Percentiles rank a stretch among this genome's conserved stretches.
Evolutionary conservation across 2,113 vertebrate species (phyloP).

Genomic region (Romanogobio albipinnatus): DNA sequence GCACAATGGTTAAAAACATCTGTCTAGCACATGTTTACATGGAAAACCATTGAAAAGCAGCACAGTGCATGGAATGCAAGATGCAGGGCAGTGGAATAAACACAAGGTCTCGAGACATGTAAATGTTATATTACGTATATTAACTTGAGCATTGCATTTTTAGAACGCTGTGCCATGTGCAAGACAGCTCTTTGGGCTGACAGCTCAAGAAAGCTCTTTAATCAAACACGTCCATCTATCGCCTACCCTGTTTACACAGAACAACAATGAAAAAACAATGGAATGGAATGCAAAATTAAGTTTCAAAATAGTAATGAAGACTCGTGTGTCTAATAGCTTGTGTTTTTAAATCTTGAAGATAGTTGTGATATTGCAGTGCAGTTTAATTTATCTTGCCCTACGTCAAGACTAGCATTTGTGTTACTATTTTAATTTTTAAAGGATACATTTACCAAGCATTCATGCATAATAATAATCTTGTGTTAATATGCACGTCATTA

Average conservation of each 20-base stretch:
- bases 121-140: no score
- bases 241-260: neutral
- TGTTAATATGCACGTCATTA: conserved; percentile 17
- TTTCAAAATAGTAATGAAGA: neutral
- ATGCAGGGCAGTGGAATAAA: no score
- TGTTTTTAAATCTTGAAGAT: neutral
- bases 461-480: conserved; percentile 11
- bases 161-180: neutral
- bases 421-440: conserved; percentile 10
- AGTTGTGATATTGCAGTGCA: neutral
- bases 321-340: neutral
- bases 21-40: no score
- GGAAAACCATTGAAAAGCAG: no score
- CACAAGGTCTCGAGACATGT: no score
- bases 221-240: neutral
- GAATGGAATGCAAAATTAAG: neutral
- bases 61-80: no score
- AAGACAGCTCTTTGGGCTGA: no score
- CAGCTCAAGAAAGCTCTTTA: neutral
- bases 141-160: neutral
- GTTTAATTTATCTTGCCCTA: neutral
- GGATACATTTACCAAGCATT: neutral
- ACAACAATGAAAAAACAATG: neutral
- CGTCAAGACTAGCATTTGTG: neutral
- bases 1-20: no score